Percentiles rank a stretch among this genome's conserved stretches.
These are phyloP conservation scores for Myodes glareolus DNA, from an alignment of 2,113 vertebrate species.

Conservation along the genomic window DNA sequence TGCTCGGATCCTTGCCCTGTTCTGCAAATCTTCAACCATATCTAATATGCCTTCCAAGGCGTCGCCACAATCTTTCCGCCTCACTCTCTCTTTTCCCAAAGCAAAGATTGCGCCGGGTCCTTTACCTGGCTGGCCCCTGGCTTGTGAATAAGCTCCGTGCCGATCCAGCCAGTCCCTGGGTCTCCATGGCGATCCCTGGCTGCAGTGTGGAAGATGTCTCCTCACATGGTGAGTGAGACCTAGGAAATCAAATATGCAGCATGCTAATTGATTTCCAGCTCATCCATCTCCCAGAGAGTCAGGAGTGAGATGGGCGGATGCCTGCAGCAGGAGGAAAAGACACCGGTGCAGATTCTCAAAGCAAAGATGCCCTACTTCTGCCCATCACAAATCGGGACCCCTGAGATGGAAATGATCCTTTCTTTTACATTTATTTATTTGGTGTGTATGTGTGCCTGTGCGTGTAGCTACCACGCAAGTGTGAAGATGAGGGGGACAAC, in stretches of 20 bases:
- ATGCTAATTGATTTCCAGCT: conserved; percentile 63
- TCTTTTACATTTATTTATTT: background rate
- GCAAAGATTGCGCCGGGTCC: background rate
- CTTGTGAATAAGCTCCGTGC: conserved; percentile 84
- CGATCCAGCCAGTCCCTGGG: conserved; percentile 82
- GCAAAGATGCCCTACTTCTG: background rate
- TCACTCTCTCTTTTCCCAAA: background rate
- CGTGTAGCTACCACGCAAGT: background rate
- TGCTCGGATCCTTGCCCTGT: background rate
- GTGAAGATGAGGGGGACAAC: background rate
- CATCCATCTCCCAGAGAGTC: background rate
- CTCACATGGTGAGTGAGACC: conserved; percentile 86
- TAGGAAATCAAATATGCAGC: conserved; percentile 80
- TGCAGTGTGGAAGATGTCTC: conserved; percentile 85
- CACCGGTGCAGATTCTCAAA: background rate
- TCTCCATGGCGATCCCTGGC: conserved; percentile 85
- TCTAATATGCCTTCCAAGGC: background rate
- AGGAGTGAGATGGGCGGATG: conserved; percentile 25
- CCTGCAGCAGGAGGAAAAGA: conserved; percentile 29
- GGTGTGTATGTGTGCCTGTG: background rate
- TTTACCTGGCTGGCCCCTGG: conserved; percentile 91
- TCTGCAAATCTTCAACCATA: background rate
- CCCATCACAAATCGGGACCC: background rate
- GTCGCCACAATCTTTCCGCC: background rate
- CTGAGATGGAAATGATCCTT: background rate